phyloP scores from a whole-genome alignment of 1,140 invertebrate genomes.

The Medauroidea extradentata region DNA sequence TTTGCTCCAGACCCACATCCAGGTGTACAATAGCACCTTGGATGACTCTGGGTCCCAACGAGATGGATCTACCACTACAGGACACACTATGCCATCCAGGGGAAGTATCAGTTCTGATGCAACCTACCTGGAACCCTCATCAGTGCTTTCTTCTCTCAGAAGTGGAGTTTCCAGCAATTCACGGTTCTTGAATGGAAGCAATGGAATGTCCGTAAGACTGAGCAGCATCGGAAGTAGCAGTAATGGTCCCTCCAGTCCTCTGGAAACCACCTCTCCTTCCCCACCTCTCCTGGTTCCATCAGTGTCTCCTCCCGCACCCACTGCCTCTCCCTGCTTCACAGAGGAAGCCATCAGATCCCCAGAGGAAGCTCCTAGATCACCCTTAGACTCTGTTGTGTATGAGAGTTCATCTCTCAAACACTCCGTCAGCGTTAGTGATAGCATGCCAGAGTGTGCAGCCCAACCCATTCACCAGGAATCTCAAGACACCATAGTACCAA shows the following conservation, averaged over 20 bases:
- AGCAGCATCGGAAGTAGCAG: conserved; percentile 46
- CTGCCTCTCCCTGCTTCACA: too few species aligned
- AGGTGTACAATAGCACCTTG: conserved; percentile 41
- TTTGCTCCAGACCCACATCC: conserved; percentile 80
- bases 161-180: conserved; percentile 9
- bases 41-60: conserved; percentile 10
- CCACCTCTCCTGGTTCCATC: conserved; percentile 31
- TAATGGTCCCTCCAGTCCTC: conserved; percentile 51
- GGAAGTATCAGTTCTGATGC: conserved; percentile 36
- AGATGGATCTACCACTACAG: conserved; percentile 21
- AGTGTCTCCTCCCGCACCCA: too few species aligned
- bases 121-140: conserved; percentile 49
- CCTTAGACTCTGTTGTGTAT: too few species aligned
- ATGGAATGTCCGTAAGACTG: conserved; percentile 34
- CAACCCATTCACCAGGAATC: too few species aligned
- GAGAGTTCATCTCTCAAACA: too few species aligned
- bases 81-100: conserved; percentile 33
- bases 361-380: too few species aligned
- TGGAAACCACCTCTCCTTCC: conserved; percentile 47
- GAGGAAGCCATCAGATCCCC: too few species aligned
- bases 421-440: too few species aligned
- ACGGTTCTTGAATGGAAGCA: conserved; percentile 43
- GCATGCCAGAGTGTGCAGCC: too few species aligned
- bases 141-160: conserved; percentile 37
- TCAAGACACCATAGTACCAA: conserved; percentile 6